Evolutionary conservation across 2,888 invertebrate genomes (phyloP), one percentile per base, ranked within the genome.

Genomic region (Therioaphis trifolii): DNA sequence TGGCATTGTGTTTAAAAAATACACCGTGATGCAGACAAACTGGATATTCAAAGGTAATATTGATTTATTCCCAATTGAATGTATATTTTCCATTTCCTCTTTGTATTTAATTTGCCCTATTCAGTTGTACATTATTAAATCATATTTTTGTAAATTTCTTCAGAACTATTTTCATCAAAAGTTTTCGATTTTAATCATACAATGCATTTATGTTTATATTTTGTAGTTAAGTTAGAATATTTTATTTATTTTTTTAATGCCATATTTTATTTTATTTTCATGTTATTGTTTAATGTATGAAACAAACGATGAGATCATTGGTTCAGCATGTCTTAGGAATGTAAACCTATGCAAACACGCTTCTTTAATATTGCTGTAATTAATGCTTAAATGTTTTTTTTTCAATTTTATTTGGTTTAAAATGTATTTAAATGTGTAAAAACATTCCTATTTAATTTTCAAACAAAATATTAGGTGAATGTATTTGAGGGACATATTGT

Each of bases 41-140:
- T 74, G 82, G 74, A 82, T n/a, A 27, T 74, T 72, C 27, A 61
- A 82, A 82, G 82, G 82, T 82, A 82, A 82, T 72, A 69, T 74
- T 72, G 35, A 72, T 72, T 61, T 18, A 74, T 24, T 35, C 21
- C 35, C 82, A 49, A 74, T 40, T 82, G 63, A 82, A 71, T 82
- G 55, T 74, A 46, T 71, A 35, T 74, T 82, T 49, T 74, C 52
- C 63, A 61, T 82, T 72, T 72, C 82, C 71, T 80, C 21, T 58
- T 79, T 72, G 24, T 71, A 61, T 49, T 82, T 82, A 61, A 72
- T 58, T 72, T 61, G 35, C 72, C 82, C 82, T 72, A 29, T 80
- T 80, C 80, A 52, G 49, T 74, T 82, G 74, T 72, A 35, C 46
- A 71, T 80, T 80, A 21, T 71, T 79, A 69, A 27, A 35, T 77